Evolutionary conservation across 1,140 invertebrate genomes (phyloP).

Genomic region (Pentalonia nigronervosa): DNA sequence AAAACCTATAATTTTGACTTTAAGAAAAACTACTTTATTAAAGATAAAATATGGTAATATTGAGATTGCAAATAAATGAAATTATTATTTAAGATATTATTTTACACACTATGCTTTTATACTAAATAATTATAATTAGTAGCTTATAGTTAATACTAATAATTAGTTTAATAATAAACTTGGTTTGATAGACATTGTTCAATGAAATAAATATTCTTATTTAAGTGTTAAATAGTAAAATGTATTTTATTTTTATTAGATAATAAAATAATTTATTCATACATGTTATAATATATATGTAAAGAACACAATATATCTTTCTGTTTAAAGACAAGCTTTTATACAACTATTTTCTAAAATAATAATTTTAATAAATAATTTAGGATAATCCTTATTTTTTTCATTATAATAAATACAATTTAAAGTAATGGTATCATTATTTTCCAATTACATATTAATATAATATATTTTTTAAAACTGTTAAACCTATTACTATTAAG

Average conservation of each 20-base stretch:
- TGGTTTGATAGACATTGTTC: not conserved
- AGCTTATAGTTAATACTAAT: not conserved
- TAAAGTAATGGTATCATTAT: not conserved
- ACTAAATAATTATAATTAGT: not conserved
- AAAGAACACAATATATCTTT: not conserved
- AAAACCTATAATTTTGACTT: not conserved
- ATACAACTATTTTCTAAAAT: not conserved
- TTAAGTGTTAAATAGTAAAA: not conserved
- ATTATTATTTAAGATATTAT: not conserved
- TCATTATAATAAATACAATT: too few species aligned
- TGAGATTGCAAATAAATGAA: not conserved
- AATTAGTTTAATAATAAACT: not conserved
- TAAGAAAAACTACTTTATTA: not conserved
- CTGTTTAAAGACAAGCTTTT: not conserved
- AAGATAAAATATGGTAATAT: not conserved
- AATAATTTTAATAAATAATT: too few species aligned
- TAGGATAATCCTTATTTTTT: too few species aligned
- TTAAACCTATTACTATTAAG: too few species aligned
- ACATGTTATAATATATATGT: not conserved
- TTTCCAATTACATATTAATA: not conserved
- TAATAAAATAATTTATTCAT: not conserved
- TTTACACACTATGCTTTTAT: not conserved
- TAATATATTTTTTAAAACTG: not conserved
- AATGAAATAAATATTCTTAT: constrained; percentile 3
- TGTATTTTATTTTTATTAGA: not conserved